A percentile compares a stretch with the other conserved stretches of the same genome.
These are phyloP conservation scores for Belonocnema kinseyi DNA, from an alignment of 1,140 invertebrate genomes.

Conservation along the genomic window DNA sequence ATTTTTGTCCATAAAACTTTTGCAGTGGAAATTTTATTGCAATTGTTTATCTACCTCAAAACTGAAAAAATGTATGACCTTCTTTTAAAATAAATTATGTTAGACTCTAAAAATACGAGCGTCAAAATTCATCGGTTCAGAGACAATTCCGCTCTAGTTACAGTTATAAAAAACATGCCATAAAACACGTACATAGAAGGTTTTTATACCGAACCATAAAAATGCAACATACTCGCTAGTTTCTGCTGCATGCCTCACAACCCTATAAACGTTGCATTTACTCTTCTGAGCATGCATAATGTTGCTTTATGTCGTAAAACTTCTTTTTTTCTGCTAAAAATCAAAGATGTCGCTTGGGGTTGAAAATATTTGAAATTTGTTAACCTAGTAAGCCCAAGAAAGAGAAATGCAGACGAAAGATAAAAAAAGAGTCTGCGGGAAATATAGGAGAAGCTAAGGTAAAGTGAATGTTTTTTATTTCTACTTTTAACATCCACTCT, in stretches of 20 bases:
- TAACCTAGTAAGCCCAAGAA: background rate
- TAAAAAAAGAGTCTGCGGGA: too few relatives aligned
- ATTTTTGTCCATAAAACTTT: too few relatives aligned
- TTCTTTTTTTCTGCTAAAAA: background rate
- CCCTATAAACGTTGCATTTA: slow-evolving; percentile 9
- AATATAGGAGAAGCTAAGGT: too few relatives aligned
- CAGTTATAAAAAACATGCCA: slow-evolving; percentile 24
- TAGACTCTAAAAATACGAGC: background rate
- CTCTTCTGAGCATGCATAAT: slow-evolving; percentile 11
- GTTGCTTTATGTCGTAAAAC: slow-evolving; percentile 13
- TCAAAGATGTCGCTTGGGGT: background rate
- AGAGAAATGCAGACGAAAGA: too few relatives aligned
- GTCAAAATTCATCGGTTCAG: slow-evolving; percentile 10
- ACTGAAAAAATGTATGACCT: too few relatives aligned
- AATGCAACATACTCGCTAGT: slow-evolving; percentile 18
- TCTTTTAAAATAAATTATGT: background rate
- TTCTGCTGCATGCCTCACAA: slow-evolving; percentile 14
- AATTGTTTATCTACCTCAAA: too few relatives aligned
- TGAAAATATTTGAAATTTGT: slow-evolving; percentile 6
- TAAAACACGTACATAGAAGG: slow-evolving; percentile 16
- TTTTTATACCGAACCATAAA: slow-evolving; percentile 28
- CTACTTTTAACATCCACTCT: too few relatives aligned
- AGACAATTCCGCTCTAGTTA: slow-evolving; percentile 1
- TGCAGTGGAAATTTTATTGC: too few relatives aligned
- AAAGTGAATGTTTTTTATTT: too few relatives aligned